These are phyloP conservation scores for Orchesellides sinensis DNA, from an alignment of 2,888 invertebrate genomes.

Conservation along the genomic window DNA sequence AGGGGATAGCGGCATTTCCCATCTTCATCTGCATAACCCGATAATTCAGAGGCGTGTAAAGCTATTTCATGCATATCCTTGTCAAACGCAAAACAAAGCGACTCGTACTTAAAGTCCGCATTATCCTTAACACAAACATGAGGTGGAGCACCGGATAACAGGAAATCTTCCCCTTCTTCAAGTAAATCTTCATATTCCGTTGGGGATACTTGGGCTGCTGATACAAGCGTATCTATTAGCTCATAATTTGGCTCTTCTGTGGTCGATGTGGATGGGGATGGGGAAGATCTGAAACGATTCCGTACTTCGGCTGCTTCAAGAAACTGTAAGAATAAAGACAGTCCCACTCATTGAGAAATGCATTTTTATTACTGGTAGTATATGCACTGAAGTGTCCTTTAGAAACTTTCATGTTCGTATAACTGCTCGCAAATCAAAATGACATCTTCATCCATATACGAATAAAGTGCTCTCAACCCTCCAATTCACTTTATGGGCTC, in stretches of 20 bases:
- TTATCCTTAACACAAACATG: slow-evolving; percentile 69
- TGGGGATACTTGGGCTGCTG: slow-evolving; percentile 50
- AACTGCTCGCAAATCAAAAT: background rate
- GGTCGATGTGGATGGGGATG: slow-evolving; percentile 32
- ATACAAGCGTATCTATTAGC: slow-evolving; percentile 40
- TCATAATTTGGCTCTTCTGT: slow-evolving; percentile 59
- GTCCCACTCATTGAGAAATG: background rate
- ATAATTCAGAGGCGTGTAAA: slow-evolving; percentile 65
- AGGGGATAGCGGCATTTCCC: slow-evolving; percentile 73
- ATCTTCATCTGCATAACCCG: slow-evolving; percentile 67
- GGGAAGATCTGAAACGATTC: slow-evolving; percentile 29
- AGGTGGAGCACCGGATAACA: slow-evolving; percentile 50
- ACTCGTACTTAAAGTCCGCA: slow-evolving; percentile 61
- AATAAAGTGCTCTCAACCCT: background rate
- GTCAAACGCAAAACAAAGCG: slow-evolving; percentile 71
- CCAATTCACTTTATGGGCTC: slow-evolving; percentile 11
- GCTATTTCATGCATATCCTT: slow-evolving; percentile 69
- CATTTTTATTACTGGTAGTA: background rate
- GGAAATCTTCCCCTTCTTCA: slow-evolving; percentile 43
- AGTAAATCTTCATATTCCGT: slow-evolving; percentile 61
- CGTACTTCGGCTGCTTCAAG: slow-evolving; percentile 38
- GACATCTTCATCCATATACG: slow-evolving; percentile 38
- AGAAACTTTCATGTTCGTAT: background rate
- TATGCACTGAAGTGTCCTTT: background rate
- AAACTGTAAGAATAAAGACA: slow-evolving; percentile 30